Base-by-base conservation (phyloP, 2,797 vertebrate species). In the Potorous gilbertii region DNA sequence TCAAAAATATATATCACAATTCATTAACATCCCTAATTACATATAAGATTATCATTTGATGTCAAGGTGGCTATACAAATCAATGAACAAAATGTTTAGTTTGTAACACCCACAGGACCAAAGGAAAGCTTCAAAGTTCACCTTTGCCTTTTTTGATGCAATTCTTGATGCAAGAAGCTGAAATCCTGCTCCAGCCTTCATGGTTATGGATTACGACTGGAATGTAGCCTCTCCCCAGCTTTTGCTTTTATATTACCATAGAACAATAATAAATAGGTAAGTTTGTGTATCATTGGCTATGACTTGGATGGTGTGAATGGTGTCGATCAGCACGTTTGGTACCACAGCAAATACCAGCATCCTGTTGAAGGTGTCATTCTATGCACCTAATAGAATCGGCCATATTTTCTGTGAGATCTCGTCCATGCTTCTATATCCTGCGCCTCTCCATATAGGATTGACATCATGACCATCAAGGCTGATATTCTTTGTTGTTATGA, bases 391-490 rank as follows among this genome's bases (percentile, higher is more conserved):
- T 90, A n/a, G 92, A 57, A 94, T 97, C 55, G 92, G 97, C 40
- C 95, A 94, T 56, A 97, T 96, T 54, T 93, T 96, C 46, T 96
- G 94, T 55, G 96, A 97, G 34, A 46, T 97, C 10, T 95, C 95
- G 1, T 96, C 96, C 34, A 54, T 97, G 34, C 81, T 97, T 14
- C 94, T 74, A 54, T 97, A 55, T 92, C 96, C 59, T 97, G 96
- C 24, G 89, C 91, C 28, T 94, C 96, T 31, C 95, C 95, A 29
- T 95, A 90, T 0, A 56, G 94, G n/a, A 96, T 93, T n/a, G 95
- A 96, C 56, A 66, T 95, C 66, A 90, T 95, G 14, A 96, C 93
- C 90, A 93, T 96, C 50, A 92, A 92, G n/a, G 90, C 74, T 52
- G 91, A 81, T 0, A 92, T 94, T 96, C 31, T 95, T 96, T 24